Base-by-base conservation (phyloP, 2,888 invertebrate genomes). In the Phengaris arion region DNA sequence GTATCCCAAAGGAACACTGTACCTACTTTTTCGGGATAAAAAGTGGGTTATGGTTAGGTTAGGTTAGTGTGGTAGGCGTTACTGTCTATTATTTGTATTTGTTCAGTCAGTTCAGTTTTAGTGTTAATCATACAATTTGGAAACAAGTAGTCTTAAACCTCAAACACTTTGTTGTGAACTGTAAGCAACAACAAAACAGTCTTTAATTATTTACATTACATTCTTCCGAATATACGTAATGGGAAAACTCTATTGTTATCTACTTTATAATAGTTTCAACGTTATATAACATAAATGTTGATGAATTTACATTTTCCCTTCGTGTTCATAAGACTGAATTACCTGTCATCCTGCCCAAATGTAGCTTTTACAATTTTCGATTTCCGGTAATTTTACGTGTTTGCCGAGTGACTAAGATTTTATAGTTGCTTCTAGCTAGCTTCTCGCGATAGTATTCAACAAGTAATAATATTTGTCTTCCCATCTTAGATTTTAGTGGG, bases 191-290 rank as follows among this genome's bases (percentile, higher is more conserved):
- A 52, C 68, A 35, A 54, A 72, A 72, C 52, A 52, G 15, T 51
- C 1, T 52, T 72, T 72, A 54, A 72, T 72, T 72, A 72, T 70
- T 70, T 70, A 70, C 70, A 70, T 54, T 54, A 45, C 72, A 54
- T 35, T 72, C 72, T 72, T 72, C 72, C 72, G 72, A 72, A 72
- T 72, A 72, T 54, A 72, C 72, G 72, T 72, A 72, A 72, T 72
- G 72, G 22, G 72, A 72, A 72, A 72, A 72, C 54, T 72, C 72
- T 72, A 72, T 72, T 72, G 72, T 72, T 70, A 72, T 54, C 72
- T 72, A 72, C 72, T 72, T 54, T 45, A 72, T 72, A 72, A 72
- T 72, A 72, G 72, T 72, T 72, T 72, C 12, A 72, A 72, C 13
- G 35, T 72, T 72, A 72, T 70, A 70, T 70, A 70, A 70, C 70